phyloP scores from a whole-genome alignment of 2,797 vertebrate species.

The Mormyrops attenuatus region DNA sequence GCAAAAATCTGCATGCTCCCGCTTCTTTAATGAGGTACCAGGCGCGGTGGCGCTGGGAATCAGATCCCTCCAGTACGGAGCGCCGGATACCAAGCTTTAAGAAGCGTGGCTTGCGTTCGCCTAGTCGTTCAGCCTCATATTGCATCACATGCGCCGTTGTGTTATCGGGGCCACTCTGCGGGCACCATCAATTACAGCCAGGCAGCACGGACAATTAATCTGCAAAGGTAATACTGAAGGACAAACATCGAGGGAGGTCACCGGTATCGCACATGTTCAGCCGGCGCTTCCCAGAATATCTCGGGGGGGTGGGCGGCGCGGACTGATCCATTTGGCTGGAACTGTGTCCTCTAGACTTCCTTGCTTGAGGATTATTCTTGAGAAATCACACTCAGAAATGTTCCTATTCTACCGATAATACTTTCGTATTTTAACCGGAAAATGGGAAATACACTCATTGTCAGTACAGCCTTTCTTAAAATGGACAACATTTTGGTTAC shows the following conservation, averaged over 20 bases:
- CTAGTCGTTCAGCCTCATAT: conserved; percentile 45
- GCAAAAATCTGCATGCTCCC: conserved; percentile 43
- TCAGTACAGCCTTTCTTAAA: neutral
- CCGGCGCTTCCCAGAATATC: conserved; percentile 26
- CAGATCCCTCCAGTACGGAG: neutral
- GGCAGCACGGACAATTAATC: conserved; percentile 55
- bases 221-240: conserved; percentile 52
- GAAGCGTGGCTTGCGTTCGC: conserved; percentile 43
- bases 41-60: neutral
- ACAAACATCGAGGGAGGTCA: conserved; percentile 54
- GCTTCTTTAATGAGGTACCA: conserved; percentile 29
- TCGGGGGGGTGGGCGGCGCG: conserved; percentile 32
- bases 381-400: conserved; percentile 8
- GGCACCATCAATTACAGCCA: conserved; percentile 51
- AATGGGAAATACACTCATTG: neutral
- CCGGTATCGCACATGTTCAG: conserved; percentile 55
- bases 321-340: conserved; percentile 26
- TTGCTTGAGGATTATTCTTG: conserved; percentile 29
- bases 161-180: conserved; percentile 38
- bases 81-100: conserved; percentile 16
- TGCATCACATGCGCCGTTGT: conserved; percentile 52
- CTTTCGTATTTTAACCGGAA: neutral
- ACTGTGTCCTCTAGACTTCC: conserved; percentile 7
- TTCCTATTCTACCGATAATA: neutral
- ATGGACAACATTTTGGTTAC: neutral